Evolutionary conservation across 2,113 vertebrate species (phyloP).

Genomic region (Hymenochirus boettgeri): DNA sequence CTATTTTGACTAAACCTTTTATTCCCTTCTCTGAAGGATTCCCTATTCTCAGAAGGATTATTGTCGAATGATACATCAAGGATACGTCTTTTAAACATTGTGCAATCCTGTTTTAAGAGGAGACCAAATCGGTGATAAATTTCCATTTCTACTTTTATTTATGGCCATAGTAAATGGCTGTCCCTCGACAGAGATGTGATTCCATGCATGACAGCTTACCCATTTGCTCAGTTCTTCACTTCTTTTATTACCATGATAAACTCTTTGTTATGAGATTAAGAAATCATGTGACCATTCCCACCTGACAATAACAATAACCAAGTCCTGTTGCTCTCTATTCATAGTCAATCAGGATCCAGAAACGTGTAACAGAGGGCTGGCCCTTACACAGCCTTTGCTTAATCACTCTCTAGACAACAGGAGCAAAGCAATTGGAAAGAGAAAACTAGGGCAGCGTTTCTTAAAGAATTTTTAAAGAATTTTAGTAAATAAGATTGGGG

Average conservation of each 20-base stretch:
- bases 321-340: conserved; percentile 45
- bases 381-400: conserved; percentile 38
- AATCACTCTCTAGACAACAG: conserved; percentile 23
- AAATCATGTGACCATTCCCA: conserved; percentile 49
- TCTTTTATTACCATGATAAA: conserved; percentile 16
- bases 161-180: conserved; percentile 15
- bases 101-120: too few species aligned
- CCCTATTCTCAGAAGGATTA: too few species aligned
- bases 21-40: too few species aligned
- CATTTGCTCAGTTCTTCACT: conserved; percentile 17
- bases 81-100: too few species aligned
- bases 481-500: neutral
- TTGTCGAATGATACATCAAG: too few species aligned
- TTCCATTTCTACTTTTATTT: neutral
- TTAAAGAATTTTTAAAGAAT: conserved; percentile 24
- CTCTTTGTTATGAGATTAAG: conserved; percentile 57
- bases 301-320: conserved; percentile 19
- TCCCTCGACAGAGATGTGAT: too few species aligned
- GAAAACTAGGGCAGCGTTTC: conserved; percentile 6
- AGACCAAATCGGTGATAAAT: neutral
- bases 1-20: too few species aligned
- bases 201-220: neutral
- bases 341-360: neutral
- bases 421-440: conserved; percentile 12
- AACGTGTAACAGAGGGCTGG: conserved; percentile 44